phyloP scores from a whole-genome alignment of 2,888 invertebrate species.

The Lasius fuliginosus region DNA sequence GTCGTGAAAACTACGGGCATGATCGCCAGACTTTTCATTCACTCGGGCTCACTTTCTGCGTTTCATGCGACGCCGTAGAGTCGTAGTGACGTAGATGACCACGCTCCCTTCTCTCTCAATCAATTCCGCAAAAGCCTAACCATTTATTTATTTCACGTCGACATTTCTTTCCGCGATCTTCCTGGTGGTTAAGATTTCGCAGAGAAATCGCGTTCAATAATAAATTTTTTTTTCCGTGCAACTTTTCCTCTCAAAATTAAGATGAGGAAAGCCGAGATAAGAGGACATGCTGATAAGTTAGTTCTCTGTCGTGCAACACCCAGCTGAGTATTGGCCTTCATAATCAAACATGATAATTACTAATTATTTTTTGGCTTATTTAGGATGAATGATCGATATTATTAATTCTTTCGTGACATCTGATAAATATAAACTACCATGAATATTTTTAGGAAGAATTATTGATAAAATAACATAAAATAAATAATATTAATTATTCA shows the following conservation, averaged over 20 bases:
- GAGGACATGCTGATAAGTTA: constrained; percentile 36
- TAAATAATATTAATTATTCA: background rate
- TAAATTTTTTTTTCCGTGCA: background rate
- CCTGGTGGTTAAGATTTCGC: background rate
- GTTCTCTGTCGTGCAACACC: constrained; percentile 21
- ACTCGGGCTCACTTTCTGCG: constrained; percentile 32
- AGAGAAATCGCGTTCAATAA: background rate
- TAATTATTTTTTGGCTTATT: background rate
- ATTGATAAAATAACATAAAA: background rate
- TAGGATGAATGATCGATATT: background rate
- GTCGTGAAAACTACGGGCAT: constrained; percentile 35
- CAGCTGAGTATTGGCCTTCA: constrained; percentile 24
- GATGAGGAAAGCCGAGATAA: background rate
- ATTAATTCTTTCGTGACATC: background rate
- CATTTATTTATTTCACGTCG: background rate
- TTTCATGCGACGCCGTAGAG: constrained; percentile 44
- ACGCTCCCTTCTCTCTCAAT: constrained; percentile 20
- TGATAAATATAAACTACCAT: background rate
- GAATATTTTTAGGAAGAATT: background rate
- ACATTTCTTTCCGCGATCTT: background rate
- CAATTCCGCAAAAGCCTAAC: constrained; percentile 3
- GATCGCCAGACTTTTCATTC: constrained; percentile 44
- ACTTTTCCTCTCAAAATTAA: background rate
- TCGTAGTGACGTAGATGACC: constrained; percentile 39
- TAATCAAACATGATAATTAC: background rate